phyloP scores from a whole-genome alignment of 1,140 invertebrate genomes.

The Dendroctonus ponderosae region DNA sequence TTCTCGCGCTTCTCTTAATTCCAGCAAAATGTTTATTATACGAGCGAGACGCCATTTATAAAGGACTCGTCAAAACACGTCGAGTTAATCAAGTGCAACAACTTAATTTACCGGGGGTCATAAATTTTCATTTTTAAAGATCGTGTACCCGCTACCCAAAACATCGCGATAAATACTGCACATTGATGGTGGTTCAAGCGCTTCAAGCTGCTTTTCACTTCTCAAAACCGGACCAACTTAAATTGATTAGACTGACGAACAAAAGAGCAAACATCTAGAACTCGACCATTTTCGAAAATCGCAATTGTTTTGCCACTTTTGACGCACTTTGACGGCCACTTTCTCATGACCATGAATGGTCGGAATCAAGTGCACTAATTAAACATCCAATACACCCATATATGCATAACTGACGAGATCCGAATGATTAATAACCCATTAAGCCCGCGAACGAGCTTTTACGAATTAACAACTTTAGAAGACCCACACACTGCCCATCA shows the following conservation, averaged over 20 bases:
- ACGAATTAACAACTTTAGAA: too few species aligned
- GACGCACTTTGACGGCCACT: too few species aligned
- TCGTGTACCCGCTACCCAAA: slow-evolving; percentile 13
- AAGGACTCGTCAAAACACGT: slow-evolving; percentile 34
- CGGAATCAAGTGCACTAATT: too few species aligned
- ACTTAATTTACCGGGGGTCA: slow-evolving; percentile 32
- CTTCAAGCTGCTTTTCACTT: too few species aligned
- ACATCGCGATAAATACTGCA: slow-evolving; percentile 29
- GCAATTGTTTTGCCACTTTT: too few species aligned
- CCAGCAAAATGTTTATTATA: slow-evolving; percentile 22
- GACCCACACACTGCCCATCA: too few species aligned
- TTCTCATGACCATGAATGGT: too few species aligned
- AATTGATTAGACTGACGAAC: too few species aligned
- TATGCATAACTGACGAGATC: slow-evolving; percentile 1
- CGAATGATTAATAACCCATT: slow-evolving; percentile 3
- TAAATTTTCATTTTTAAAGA: slow-evolving; percentile 36
- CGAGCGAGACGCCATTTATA: slow-evolving; percentile 22
- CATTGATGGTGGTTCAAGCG: neutral
- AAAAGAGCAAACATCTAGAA: too few species aligned
- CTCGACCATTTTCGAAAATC: too few species aligned
- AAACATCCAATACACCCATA: neutral
- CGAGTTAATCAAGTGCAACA: slow-evolving; percentile 37
- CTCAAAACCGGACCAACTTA: too few species aligned
- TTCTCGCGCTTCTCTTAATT: slow-evolving; percentile 21
- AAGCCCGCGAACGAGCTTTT: neutral